Conservation (phyloP, 30 jellyfish, hydroid and myxozoan species). For the Chironex yamaguchii region DNA sequence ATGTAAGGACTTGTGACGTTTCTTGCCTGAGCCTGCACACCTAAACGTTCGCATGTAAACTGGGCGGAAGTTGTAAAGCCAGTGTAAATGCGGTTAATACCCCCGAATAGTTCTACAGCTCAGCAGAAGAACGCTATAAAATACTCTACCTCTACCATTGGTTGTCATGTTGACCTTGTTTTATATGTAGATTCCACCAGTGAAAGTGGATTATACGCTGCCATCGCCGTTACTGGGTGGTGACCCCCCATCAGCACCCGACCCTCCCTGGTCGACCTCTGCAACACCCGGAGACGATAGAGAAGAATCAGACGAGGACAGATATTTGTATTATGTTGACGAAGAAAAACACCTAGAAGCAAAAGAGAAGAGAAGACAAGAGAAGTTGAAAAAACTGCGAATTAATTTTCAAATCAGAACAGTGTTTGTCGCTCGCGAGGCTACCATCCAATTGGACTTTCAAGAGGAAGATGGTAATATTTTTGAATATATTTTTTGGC, state of each 20-base stretch:
- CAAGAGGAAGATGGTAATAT: slow-evolving; percentile 55
- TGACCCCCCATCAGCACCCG: slow-evolving; percentile 84
- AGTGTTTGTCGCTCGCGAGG: slow-evolving; percentile 66
- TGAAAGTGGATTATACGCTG: slow-evolving; percentile 77
- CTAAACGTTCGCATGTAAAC: too few relatives aligned
- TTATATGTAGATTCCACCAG: slow-evolving; percentile 73
- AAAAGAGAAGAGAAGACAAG: slow-evolving; percentile 63
- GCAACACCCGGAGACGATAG: slow-evolving; percentile 67
- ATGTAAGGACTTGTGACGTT: too few relatives aligned
- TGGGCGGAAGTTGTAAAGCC: too few relatives aligned
- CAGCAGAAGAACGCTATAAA: too few relatives aligned
- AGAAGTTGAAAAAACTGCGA: slow-evolving; percentile 68
- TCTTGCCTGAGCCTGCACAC: too few relatives aligned
- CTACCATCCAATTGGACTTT: slow-evolving; percentile 42
- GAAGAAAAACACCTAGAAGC: slow-evolving; percentile 71
- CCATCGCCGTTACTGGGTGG: slow-evolving; percentile 92
- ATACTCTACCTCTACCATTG: background rate
- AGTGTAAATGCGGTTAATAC: too few relatives aligned
- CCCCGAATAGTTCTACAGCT: too few relatives aligned
- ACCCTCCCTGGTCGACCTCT: slow-evolving; percentile 91
- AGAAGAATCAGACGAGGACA: slow-evolving; percentile 65
- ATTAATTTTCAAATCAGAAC: slow-evolving; percentile 55
- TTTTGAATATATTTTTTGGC: slow-evolving; percentile 17
- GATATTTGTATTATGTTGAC: slow-evolving; percentile 66
- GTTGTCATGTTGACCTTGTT: too few relatives aligned